Evolutionary conservation across 2,113 vertebrate species (phyloP).

Genomic region (Damaliscus lunatus): DNA sequence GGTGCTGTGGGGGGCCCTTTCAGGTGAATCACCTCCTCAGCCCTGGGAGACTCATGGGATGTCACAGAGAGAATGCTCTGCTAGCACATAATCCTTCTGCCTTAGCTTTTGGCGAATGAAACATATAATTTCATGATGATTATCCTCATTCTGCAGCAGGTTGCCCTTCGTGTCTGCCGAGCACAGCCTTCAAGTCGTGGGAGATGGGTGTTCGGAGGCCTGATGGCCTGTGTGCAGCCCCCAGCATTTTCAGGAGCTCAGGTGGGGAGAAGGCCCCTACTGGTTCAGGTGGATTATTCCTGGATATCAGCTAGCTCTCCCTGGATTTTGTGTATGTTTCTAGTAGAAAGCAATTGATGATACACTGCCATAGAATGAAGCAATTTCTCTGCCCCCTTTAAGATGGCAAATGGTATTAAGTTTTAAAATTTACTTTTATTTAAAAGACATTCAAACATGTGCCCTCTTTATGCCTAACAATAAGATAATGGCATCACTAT

Average conservation of each 20-base stretch:
- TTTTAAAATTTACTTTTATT: neutral
- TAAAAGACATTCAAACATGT: neutral
- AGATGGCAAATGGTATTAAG: neutral
- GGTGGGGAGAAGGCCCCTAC: neutral
- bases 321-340: neutral
- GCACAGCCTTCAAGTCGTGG: neutral
- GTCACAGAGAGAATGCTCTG: neutral
- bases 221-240: neutral
- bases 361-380: neutral
- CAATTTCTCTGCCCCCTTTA: neutral
- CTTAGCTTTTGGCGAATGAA: conserved; percentile 54
- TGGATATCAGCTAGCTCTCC: neutral
- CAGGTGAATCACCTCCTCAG: neutral
- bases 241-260: neutral
- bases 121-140: conserved; percentile 44
- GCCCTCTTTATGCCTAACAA: neutral
- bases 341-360: neutral
- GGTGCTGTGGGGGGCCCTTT: conserved; percentile 18
- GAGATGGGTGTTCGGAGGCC: neutral
- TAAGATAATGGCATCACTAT: neutral
- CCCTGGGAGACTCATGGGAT: neutral
- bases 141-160: conserved; percentile 33
- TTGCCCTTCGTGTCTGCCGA: conserved; percentile 25
- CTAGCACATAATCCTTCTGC: neutral
- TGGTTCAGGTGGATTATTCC: neutral